Conservation (phyloP, 2,113 vertebrate genomes). For the Pantherophis guttatus region DNA sequence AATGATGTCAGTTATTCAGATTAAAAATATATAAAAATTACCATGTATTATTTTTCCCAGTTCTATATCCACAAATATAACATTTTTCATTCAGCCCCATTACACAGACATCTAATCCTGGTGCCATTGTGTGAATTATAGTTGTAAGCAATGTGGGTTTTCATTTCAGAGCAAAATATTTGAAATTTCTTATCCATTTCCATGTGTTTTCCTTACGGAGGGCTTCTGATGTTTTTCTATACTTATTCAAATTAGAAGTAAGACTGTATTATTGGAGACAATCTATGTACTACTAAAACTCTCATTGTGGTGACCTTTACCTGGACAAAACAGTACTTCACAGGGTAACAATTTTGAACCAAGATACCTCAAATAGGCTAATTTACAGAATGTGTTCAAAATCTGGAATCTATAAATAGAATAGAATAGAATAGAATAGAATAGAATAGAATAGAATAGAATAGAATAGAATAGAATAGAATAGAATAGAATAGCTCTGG, state of each 20-base stretch:
- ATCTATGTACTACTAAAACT: not conserved
- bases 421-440: too few relatives aligned
- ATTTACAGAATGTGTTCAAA: too few relatives aligned
- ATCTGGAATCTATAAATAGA: too few relatives aligned
- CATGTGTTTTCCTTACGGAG: not conserved
- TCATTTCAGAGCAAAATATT: slow-evolving; percentile 2
- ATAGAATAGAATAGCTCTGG: too few relatives aligned
- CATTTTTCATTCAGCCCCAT: not conserved
- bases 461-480: too few relatives aligned
- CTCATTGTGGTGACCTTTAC: not conserved
- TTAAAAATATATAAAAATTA: slow-evolving; percentile 19
- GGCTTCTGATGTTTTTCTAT: not conserved
- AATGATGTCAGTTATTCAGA: not conserved
- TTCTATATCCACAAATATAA: not conserved
- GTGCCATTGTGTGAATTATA: not conserved
- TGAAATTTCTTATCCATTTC: not conserved
- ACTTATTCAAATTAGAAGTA: not conserved
- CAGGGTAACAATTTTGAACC: not conserved
- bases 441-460: too few relatives aligned
- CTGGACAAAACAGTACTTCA: not conserved
- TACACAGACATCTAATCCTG: not conserved
- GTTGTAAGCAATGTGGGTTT: not conserved
- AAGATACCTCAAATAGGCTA: not conserved
- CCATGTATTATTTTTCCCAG: not conserved
- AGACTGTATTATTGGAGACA: not conserved